These are phyloP conservation scores for Agrilus biguttatus DNA, from an alignment of 2,888 invertebrate species.

Conservation along the genomic window DNA sequence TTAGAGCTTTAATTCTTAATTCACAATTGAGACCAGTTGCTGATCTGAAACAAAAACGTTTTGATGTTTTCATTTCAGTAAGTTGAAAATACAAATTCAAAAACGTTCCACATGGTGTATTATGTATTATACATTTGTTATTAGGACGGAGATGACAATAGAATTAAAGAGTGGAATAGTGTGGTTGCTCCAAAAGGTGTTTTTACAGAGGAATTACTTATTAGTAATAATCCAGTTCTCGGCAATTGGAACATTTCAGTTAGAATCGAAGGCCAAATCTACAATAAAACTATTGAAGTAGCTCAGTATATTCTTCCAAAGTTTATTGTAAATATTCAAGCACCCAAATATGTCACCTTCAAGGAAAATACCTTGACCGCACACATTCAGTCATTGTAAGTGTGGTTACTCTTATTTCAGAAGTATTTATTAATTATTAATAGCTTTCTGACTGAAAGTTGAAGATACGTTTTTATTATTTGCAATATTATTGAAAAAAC, in stretches of 20 bases:
- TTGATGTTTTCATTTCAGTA: conserved; percentile 53
- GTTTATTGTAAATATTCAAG: conserved; percentile 74
- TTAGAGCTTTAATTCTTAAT: conserved; percentile 64
- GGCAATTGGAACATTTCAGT: conserved; percentile 79
- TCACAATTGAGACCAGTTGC: conserved; percentile 59
- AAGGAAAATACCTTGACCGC: conserved; percentile 64
- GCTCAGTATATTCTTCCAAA: conserved; percentile 89
- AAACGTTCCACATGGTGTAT: conserved; percentile 1
- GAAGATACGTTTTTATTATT: not conserved
- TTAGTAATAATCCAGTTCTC: conserved; percentile 71
- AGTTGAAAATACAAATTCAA: conserved; percentile 18
- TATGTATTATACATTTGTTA: conserved; percentile 8
- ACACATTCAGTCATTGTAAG: conserved; percentile 70
- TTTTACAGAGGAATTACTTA: conserved; percentile 56
- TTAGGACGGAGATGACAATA: conserved; percentile 64
- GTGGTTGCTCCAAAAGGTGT: conserved; percentile 57
- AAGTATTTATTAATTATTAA: too few species aligned
- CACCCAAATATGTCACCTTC: conserved; percentile 70
- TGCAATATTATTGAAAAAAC: not conserved
- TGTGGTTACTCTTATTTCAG: conserved; percentile 5
- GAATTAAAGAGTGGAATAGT: conserved; percentile 66
- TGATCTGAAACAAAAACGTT: conserved; percentile 37
- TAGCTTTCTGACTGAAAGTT: conserved; percentile 1
- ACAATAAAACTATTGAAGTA: conserved; percentile 59
- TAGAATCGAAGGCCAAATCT: conserved; percentile 37